Base-by-base conservation (phyloP, 2,113 vertebrate genomes). In the Dryoscopus gambensis region DNA sequence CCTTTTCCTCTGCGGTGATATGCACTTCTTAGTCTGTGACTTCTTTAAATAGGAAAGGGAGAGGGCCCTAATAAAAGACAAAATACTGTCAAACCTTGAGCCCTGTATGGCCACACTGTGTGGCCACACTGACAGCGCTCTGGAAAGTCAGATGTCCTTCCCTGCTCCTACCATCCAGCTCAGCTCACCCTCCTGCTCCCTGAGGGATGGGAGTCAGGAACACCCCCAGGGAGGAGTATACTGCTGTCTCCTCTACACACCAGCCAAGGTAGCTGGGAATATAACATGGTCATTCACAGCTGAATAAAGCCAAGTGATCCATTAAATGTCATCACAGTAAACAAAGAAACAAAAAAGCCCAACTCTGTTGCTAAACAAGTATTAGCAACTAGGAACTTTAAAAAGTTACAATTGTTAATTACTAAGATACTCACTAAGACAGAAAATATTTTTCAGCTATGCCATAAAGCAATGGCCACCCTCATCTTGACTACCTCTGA, bases 271-370 rank as follows among this genome's bases (percentile, higher is more conserved):
- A 39, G 3, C 15, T 53, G 55, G 42, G 59, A 56, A 25, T 25
- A 6, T 9, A 40, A 39, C 17, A 12, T 1, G 35, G 17, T 3
- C 31, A 14, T 55, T n/a, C n/a, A 15, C 8, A n/a, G 31, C 3
- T 46, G 15, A 57, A 31, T 46, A 73, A 87, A 69, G 44, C n/a
- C 23, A 52, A 68, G 19, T 16, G 16, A 52, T 74, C 37, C 7
- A 19, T 52, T 57, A 42, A 76, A 55, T 5, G 7, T 17, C 40
- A 64, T 33, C 49, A 23, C 10, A 37, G 9, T 16, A 70, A 81
- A 33, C 3, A 46, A 74, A 60, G 13, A 78, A 50, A 56, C 2
- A n/a, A 33, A 57, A 42, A 56, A 55, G 19, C 0, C 15, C 21
- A 56, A 37, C 9, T 5, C 15, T 23, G 7, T 40, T 52, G 27